Evolutionary conservation across 2,113 vertebrate genomes (phyloP), one percentile per base, ranked within the genome.

Genomic region (Cynoglossus semilaevis): DNA sequence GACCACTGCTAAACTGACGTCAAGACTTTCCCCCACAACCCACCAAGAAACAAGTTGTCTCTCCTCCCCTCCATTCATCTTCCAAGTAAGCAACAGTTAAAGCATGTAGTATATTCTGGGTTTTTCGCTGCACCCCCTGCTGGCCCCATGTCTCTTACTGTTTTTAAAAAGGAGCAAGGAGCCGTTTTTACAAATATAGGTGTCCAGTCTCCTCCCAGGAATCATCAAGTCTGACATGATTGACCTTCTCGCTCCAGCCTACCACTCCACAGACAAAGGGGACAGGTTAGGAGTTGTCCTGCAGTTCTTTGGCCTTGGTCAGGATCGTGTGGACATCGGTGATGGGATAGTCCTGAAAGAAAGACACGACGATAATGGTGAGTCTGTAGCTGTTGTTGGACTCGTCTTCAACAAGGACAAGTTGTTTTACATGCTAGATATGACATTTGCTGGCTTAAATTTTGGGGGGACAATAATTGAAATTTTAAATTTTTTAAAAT

Each of bases 281-380:
- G 44, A 34, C 66, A 48, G 50, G 77, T 89, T 95, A 97, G 56
- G 93, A 92, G 5, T 91, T 89, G 35, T 95, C 94, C 70, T 94
- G 96, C 63, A 99, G 93, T 1, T 98, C 95, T 90, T 96, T 98
- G 70, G 97, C 97, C 74, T 94, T 97, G 80, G 89, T 94, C 73
- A 99, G 81, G 86, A 99, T 97, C 67, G 91, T 91, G 75, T 93
- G 93, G 46, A 99, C 94, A 12, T 99, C 97, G 43, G 94, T 92
- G 89, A 96, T 98, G 2, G 97, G 97, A 67, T 99, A 99, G 79
- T 99, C 96, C 96, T 98, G 56, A 12, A 53, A 70, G 56, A 12
- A 53, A 70, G 7, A 45, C 19, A 49, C 37, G 4, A 18, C 0
- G 2, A n/a, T 5, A 37, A 22, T 16, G 5, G 38, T 40, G 5